Evolutionary conservation across 2,797 vertebrate genomes (phyloP), one percentile per base, ranked within the genome.

Genomic region (Glossophaga mutica): DNA sequence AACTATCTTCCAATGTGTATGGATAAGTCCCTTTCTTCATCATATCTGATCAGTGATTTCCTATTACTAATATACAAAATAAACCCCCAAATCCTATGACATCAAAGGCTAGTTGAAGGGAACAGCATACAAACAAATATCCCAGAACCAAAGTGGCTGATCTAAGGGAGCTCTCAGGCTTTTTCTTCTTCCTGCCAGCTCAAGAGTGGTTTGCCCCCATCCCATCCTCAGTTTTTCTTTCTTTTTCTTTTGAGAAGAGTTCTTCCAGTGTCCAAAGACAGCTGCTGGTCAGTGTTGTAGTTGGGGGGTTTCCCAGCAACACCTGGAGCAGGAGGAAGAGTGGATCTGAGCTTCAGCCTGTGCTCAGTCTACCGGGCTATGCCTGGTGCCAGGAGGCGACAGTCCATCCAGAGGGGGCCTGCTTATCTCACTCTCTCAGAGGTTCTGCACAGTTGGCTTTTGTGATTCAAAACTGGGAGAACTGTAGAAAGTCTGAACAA

Each of bases 271-370:
- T 59, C 9, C 16, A 1, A 0, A 21, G 74, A 37, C 12, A 50
- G 15, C 34, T 15, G 5, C 34, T 84, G 8, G 19, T n/a, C 46
- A n/a, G 29, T 34, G n/a, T 9, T 62, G 11, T 34, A 12, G 46
- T 32, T n/a, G 9, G 14, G 8, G 15, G 11, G 1, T 24, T 52
- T 21, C 26, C n/a, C 82, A 62, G 57, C 84, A n/a, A 5, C 4
- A 9, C 9, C 48, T 14, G 11, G 21, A 22, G 5, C 29, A 15
- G 76, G 46, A 9, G 8, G 12, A 8, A 21, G 16, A 18, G 5
- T 8, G 9, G n/a, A 6, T 32, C 4, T 19, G 15, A 91, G n/a
- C 29, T 32, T 48, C 7, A 11, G 4, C 0, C 0, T 29, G 7
- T 34, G 9, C 1, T 62, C 34, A 52, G 32, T 22, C 39, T 62